Evolutionary conservation across 2,888 invertebrate species (phyloP).

Genomic region (Brachylomia viminalis): DNA sequence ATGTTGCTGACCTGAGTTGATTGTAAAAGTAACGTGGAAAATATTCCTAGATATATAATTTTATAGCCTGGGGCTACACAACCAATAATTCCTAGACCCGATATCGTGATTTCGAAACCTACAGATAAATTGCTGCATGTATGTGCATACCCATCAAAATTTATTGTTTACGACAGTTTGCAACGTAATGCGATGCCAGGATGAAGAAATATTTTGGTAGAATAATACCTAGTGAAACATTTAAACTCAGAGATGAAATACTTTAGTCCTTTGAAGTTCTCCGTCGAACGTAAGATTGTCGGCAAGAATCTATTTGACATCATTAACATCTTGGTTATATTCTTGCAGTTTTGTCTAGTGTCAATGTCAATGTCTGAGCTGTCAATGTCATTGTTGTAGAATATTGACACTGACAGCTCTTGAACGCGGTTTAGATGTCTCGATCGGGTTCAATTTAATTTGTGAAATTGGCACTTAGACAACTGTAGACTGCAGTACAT

Average conservation of each 20-base stretch:
- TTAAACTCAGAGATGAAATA: not conserved
- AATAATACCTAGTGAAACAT: not conserved
- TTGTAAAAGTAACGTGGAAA: slow-evolving; percentile 7
- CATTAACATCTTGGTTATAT: not conserved
- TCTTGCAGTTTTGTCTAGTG: not conserved
- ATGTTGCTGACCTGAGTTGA: slow-evolving; percentile 21
- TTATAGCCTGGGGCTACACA: slow-evolving; percentile 20
- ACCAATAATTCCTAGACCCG: slow-evolving; percentile 9
- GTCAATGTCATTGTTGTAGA: no score
- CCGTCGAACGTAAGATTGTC: no score
- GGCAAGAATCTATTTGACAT: not conserved
- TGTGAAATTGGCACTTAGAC: not conserved
- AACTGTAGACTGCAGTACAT: not conserved
- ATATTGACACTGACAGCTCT: no score
- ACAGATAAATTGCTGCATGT: slow-evolving; percentile 50
- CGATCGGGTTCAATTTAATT: not conserved
- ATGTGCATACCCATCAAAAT: slow-evolving; percentile 51
- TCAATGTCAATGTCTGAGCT: no score
- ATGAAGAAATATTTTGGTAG: slow-evolving; percentile 49
- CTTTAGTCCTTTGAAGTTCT: not conserved
- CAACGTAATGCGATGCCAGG: slow-evolving; percentile 17
- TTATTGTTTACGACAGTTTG: slow-evolving; percentile 52
- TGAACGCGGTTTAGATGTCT: no score
- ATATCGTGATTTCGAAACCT: slow-evolving; percentile 38
- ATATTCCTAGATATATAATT: slow-evolving; percentile 10